Base-by-base conservation (phyloP, 2,888 invertebrate species). In the Mylabris sibirica region DNA sequence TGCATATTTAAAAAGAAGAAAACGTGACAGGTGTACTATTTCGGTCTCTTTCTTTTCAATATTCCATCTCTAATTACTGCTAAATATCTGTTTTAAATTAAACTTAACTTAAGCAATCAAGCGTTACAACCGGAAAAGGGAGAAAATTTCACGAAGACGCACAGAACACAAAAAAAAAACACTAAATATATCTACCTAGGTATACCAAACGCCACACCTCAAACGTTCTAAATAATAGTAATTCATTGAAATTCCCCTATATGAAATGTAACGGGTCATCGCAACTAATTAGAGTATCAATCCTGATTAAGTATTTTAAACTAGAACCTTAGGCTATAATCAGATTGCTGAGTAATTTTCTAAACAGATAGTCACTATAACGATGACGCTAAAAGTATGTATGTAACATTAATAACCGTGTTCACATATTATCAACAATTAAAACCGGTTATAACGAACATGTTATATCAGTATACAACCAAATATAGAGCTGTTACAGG, bases 61-160 rank as follows among this genome's bases (percentile, higher is more conserved):
- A 11, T 11, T 12, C 44, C 44, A n/a, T 64, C 64, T 69, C 69
- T 69, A 69, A 69, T 69, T 69, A 69, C 41, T 64, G 26, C 64
- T 64, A 68, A 68, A 68, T 44, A 62, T 64, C 44, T 44, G 44
- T 44, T n/a, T 44, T 44, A 44, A 44, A 44, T 44, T 44, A 17
- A 44, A 44, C 17, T n/a, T 44, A 44, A 44, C 17, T n/a, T 44
- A 17, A 44, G 44, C 44, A 44, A 44, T 44, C 44, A 44, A 8
- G n/a, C 44, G 17, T 44, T n/a, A 44, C 44, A 44, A 44, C 44
- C 44, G 44, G 44, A 44, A 44, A 44, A 44, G 44, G 44, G 44
- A 44, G 44, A 44, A 44, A 44, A 44, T 17, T 44, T 44, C n/a
- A 44, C 17, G 44, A 17, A 44, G n/a, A 44, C n/a, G n/a, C 44